phyloP scores from a whole-genome alignment of 2,797 vertebrate genomes.

The Macropodus opercularis region DNA sequence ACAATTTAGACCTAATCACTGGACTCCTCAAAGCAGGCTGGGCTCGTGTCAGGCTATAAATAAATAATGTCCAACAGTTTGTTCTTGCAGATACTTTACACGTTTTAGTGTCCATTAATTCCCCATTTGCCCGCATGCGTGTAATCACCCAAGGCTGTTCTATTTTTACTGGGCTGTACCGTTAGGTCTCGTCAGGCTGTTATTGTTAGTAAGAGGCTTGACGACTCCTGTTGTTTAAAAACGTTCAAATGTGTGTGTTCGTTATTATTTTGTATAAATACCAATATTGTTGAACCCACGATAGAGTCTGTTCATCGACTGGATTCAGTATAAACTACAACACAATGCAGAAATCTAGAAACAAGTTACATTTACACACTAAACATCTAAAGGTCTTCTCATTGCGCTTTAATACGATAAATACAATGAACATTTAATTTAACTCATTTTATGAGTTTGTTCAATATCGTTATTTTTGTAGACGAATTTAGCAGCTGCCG shows the following conservation, averaged over 20 bases:
- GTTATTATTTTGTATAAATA: conserved; percentile 25
- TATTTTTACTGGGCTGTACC: conserved; percentile 7
- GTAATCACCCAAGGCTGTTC: background rate
- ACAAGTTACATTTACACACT: conserved; percentile 7
- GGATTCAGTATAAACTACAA: conserved; percentile 2
- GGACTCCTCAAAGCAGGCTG: conserved; percentile 18
- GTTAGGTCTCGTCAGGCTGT: conserved; percentile 16
- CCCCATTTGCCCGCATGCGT: background rate
- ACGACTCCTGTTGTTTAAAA: conserved; percentile 41
- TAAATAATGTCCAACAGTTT: conserved; percentile 4
- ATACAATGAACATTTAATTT: too few species aligned
- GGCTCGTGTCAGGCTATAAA: conserved; percentile 30
- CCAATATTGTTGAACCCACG: background rate
- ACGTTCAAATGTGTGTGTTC: background rate
- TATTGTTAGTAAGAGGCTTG: conserved; percentile 54
- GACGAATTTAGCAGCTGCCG: conserved; percentile 6
- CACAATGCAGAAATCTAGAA: conserved; percentile 33
- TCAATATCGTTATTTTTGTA: background rate
- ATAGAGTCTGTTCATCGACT: background rate
- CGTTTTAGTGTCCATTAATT: background rate
- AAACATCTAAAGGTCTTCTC: conserved; percentile 25
- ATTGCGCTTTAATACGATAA: background rate
- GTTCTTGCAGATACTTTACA: background rate
- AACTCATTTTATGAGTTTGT: background rate
- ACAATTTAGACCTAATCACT: conserved; percentile 38